Evolutionary conservation across 2,888 invertebrate species (phyloP).

Genomic region (Rhyacophila evoluta): DNA sequence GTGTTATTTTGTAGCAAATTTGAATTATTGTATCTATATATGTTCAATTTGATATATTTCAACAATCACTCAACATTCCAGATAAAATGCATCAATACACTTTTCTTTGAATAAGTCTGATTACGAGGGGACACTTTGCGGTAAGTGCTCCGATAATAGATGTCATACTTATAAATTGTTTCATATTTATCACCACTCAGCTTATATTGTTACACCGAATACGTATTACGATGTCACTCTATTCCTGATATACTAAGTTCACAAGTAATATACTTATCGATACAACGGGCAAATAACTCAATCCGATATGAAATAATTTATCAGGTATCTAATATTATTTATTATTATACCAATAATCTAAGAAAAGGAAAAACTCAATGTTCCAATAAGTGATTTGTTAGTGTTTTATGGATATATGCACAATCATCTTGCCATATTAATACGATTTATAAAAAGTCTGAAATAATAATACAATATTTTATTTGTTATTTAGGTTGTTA

Average conservation of each 20-base stretch:
- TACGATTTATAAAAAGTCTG: too few relatives aligned
- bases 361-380: too few relatives aligned
- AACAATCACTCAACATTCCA: neutral
- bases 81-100: neutral
- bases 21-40: too few relatives aligned
- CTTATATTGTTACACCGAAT: neutral
- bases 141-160: neutral
- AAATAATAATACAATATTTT: too few relatives aligned
- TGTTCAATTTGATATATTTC: neutral
- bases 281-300: neutral
- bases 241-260: neutral
- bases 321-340: too few relatives aligned
- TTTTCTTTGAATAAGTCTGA: conserved; percentile 1
- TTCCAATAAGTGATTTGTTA: too few relatives aligned
- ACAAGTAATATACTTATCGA: neutral
- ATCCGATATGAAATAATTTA: neutral
- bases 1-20: too few relatives aligned
- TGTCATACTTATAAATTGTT: conserved; percentile 22
- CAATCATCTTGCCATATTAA: too few relatives aligned
- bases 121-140: neutral
- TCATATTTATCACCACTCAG: conserved; percentile 8
- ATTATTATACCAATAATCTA: too few relatives aligned
- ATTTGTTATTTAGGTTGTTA: too few relatives aligned
- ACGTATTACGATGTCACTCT: neutral
- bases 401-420: too few relatives aligned